phyloP scores from a whole-genome alignment of 2,113 vertebrate species.

The Hippocampus mohnikei region DNA sequence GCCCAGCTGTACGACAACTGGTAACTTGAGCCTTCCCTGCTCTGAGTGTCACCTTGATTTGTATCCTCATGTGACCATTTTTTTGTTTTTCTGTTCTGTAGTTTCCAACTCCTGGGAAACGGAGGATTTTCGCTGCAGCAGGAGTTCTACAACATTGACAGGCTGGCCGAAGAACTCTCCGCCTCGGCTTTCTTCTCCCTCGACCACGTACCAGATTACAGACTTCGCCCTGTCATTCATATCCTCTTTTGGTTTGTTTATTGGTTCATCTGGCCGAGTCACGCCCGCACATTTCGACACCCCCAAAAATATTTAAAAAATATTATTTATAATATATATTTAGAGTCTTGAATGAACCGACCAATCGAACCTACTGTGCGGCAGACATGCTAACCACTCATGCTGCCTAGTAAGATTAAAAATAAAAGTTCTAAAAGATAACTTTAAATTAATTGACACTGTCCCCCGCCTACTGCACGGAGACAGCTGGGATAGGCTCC shows the following conservation, averaged over 20 bases:
- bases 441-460: too few relatives aligned
- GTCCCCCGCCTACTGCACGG: too few relatives aligned
- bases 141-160: constrained; percentile 88
- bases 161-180: constrained; percentile 79
- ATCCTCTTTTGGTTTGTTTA: constrained; percentile 75
- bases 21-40: constrained; percentile 67
- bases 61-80: background rate
- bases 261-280: background rate
- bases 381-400: too few relatives aligned
- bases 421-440: too few relatives aligned
- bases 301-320: too few relatives aligned
- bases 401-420: too few relatives aligned
- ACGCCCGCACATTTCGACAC: too few relatives aligned
- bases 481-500: too few relatives aligned
- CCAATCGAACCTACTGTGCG: too few relatives aligned
- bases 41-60: background rate
- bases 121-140: constrained; percentile 85
- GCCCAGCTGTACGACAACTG: constrained; percentile 88
- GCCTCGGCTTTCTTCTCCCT: constrained; percentile 84
- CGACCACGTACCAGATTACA: constrained; percentile 88
- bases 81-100: constrained; percentile 36
- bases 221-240: constrained; percentile 89
- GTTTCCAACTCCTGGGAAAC: constrained; percentile 86
- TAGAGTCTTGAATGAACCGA: too few relatives aligned
- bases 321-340: too few relatives aligned